These are phyloP conservation scores for Elaeidobius kamerunicus DNA, from an alignment of 2,888 invertebrate species.

Conservation along the genomic window DNA sequence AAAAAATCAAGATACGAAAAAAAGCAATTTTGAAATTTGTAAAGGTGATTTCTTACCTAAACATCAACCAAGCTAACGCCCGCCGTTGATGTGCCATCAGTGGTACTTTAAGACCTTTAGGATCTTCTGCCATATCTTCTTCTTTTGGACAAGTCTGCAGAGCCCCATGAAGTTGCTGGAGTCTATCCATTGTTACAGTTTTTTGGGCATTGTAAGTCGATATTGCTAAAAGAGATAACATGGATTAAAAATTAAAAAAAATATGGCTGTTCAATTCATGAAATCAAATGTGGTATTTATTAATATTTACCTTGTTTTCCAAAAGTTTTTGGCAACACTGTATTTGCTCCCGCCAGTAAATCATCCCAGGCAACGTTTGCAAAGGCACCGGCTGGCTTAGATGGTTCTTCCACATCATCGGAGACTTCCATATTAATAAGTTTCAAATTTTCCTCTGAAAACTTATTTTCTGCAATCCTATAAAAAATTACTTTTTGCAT, in stretches of 20 bases:
- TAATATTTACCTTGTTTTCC: slow-evolving; percentile 50
- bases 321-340: slow-evolving; percentile 57
- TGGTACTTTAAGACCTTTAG: slow-evolving; percentile 59
- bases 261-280: too few species aligned
- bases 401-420: slow-evolving; percentile 24
- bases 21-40: neutral
- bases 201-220: slow-evolving; percentile 67
- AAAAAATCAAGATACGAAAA: neutral
- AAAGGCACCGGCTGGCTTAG: neutral
- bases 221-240: slow-evolving; percentile 51
- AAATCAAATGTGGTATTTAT: neutral
- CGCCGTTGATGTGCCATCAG: slow-evolving; percentile 83
- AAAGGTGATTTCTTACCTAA: slow-evolving; percentile 57
- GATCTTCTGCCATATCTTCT: slow-evolving; percentile 56
- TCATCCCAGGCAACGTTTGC: slow-evolving; percentile 51
- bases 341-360: slow-evolving; percentile 53
- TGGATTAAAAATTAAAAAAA: neutral
- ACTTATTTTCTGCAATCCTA: slow-evolving; percentile 43
- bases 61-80: slow-evolving; percentile 83
- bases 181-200: slow-evolving; percentile 65
- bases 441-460: slow-evolving; percentile 51
- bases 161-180: slow-evolving; percentile 69
- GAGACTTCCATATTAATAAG: slow-evolving; percentile 54
- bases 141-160: slow-evolving; percentile 66
- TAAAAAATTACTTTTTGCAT: neutral